Evolutionary conservation across 2,888 invertebrate genomes (phyloP).

Genomic region (Leptura quadrifasciata): DNA sequence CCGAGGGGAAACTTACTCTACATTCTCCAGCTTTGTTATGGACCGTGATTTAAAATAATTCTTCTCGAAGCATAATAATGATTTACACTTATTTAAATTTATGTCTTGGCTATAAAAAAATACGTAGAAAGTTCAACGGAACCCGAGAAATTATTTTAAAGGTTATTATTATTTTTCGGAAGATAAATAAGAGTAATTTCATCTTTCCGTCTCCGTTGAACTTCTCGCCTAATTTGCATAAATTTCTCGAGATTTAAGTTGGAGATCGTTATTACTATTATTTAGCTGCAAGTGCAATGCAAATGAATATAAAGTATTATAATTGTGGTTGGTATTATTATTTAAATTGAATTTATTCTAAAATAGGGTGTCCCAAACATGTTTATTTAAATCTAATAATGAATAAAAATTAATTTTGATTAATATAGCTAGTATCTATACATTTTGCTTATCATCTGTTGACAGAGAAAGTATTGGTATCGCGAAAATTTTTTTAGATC

Average conservation of each 20-base stretch:
- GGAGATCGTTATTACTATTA: constrained; percentile 5
- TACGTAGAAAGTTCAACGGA: constrained; percentile 11
- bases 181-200: constrained; percentile 9
- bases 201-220: background rate
- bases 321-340: background rate
- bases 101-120: constrained; percentile 6
- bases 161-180: constrained; percentile 19
- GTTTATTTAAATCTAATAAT: no score
- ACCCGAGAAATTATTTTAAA: constrained; percentile 16
- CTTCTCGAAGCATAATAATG: constrained; percentile 12
- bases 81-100: constrained; percentile 21
- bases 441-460: no score
- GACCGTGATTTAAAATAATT: constrained; percentile 9
- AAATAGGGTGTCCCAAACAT: no score
- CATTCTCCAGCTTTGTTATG: constrained; percentile 5
- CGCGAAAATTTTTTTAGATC: no score
- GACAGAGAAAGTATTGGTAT: no score
- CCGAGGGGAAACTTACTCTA: background rate
- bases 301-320: background rate
- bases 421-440: no score
- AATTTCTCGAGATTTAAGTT: constrained; percentile 15
- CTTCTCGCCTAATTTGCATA: constrained; percentile 10
- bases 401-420: no score
- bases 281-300: background rate
- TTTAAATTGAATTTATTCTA: background rate